Conservation (phyloP, 1,140 invertebrate genomes). For the Hormaphis cornu region DNA sequence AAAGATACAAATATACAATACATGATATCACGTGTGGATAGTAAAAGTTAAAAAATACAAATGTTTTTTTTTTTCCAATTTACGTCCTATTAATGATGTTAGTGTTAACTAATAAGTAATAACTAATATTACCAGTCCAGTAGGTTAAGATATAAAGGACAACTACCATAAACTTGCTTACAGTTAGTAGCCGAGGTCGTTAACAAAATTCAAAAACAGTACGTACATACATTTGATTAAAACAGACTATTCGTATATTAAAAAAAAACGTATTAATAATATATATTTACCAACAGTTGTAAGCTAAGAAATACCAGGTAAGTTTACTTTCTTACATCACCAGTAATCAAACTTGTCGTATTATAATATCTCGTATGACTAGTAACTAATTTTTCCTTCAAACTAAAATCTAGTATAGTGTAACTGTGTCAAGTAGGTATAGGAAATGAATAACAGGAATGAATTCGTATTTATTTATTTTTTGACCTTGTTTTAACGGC, state of each 20-base stretch:
- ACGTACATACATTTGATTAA: background rate
- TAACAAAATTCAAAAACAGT: background rate
- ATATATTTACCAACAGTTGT: too few species aligned
- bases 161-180: constrained; percentile 11
- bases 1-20: too few species aligned
- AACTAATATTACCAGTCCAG: too few species aligned
- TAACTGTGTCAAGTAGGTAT: background rate
- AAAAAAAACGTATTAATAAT: too few species aligned
- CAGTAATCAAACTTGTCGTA: background rate
- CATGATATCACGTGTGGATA: too few species aligned
- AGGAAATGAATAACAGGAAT: background rate
- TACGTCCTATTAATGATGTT: too few species aligned
- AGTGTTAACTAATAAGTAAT: too few species aligned
- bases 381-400: background rate
- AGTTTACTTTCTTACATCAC: background rate
- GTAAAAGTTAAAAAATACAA: too few species aligned
- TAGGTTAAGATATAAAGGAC: constrained; percentile 9
- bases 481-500: constrained; percentile 7
- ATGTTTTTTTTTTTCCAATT: too few species aligned
- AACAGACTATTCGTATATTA: too few species aligned
- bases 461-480: background rate
- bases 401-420: background rate
- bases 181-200: background rate
- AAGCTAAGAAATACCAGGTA: background rate
- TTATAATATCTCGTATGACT: background rate